A percentile compares a stretch with the other conserved stretches of the same genome.
Conservation (phyloP, 2,113 vertebrate species). For the Zosterops hypoxanthus region DNA sequence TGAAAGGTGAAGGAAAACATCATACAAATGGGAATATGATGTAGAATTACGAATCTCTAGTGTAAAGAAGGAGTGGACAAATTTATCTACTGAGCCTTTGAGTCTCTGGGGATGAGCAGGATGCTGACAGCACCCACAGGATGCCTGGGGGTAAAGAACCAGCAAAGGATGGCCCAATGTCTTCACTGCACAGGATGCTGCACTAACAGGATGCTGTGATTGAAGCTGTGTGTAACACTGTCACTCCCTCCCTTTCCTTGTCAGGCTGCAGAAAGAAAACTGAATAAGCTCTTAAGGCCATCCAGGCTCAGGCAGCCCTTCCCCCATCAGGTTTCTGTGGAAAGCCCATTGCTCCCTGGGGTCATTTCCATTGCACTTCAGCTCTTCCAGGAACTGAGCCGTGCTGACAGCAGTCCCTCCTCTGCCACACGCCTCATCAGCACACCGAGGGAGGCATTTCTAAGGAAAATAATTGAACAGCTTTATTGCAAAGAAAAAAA, state of each 20-base stretch:
- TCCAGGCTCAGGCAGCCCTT: not conserved
- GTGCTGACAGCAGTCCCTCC: constrained; percentile 46
- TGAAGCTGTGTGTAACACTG: not conserved
- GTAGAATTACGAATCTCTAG: not conserved
- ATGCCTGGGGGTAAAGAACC: not conserved
- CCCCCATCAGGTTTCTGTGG: constrained; percentile 19
- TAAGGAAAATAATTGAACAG: constrained; percentile 21
- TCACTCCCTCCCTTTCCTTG: not conserved
- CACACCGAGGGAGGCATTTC: not conserved
- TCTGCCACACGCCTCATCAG: constrained; percentile 30
- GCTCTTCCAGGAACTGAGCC: constrained; percentile 65
- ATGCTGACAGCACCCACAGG: not conserved
- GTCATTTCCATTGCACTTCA: constrained; percentile 43
- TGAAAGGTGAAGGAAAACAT: not conserved
- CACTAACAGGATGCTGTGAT: not conserved
- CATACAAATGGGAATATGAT: not conserved
- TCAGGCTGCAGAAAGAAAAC: not conserved
- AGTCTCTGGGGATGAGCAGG: not conserved
- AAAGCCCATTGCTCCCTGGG: constrained; percentile 51
- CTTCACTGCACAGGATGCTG: not conserved
- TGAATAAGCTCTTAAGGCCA: not conserved
- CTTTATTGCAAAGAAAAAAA: not conserved
- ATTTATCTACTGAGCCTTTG: not conserved
- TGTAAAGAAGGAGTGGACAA: not conserved
- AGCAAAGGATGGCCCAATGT: not conserved